Evolutionary conservation across 2,888 invertebrate species (phyloP).

Genomic region (Hydriomena furcata): DNA sequence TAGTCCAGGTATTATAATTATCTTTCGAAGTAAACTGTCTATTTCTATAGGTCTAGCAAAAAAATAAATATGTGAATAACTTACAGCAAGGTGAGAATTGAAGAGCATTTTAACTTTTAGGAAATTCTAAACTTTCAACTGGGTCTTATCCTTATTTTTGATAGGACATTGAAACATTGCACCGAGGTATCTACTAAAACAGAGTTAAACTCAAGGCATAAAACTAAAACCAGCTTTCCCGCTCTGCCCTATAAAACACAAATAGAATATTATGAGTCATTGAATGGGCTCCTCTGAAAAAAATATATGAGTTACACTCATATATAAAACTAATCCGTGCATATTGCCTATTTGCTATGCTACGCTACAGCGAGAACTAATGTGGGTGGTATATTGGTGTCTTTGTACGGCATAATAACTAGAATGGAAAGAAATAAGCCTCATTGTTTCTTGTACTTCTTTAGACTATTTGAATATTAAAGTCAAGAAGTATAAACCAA

Average conservation of each 20-base stretch:
- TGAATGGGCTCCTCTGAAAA: constrained; percentile 36
- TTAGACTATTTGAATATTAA: too few relatives aligned
- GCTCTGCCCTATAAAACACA: constrained; percentile 36
- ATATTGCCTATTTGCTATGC: constrained; percentile 42
- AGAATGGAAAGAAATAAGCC: constrained; percentile 13
- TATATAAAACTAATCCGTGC: constrained; percentile 40
- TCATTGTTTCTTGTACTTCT: not conserved
- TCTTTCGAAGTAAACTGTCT: too few relatives aligned
- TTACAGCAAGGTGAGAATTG: too few relatives aligned
- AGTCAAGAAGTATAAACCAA: too few relatives aligned
- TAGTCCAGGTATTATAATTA: not conserved
- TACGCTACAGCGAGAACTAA: constrained; percentile 39
- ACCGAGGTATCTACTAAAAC: not conserved
- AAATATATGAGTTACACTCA: constrained; percentile 35
- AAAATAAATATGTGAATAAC: too few relatives aligned
- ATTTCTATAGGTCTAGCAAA: too few relatives aligned
- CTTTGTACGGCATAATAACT: constrained; percentile 31
- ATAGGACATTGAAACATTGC: not conserved
- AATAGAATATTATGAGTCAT: constrained; percentile 49
- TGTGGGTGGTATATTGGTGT: constrained; percentile 24
- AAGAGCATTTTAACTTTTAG: too few relatives aligned
- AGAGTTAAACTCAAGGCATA: constrained; percentile 6
- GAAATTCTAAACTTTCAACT: too few relatives aligned
- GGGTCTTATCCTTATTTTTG: too few relatives aligned
- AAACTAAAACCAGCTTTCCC: constrained; percentile 30